Conservation (phyloP, 2,113 vertebrate species). For the Tragelaphus imberbis region DNA sequence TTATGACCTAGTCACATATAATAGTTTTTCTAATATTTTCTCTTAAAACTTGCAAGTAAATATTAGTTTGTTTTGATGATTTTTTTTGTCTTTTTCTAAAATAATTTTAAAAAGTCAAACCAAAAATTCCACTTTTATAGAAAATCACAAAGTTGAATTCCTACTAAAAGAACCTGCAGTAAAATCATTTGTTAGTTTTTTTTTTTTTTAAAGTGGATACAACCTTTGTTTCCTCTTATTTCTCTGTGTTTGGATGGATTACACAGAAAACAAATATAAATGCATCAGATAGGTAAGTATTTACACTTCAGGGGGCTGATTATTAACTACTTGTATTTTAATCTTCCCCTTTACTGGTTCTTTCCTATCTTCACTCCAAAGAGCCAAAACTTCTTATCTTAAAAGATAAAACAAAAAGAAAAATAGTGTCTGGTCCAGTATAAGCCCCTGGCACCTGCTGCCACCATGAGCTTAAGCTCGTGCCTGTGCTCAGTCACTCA, state of each 20-base stretch:
- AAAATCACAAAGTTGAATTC: not conserved
- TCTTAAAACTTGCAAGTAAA: not conserved
- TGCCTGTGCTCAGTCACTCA: not conserved
- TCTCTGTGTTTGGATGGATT: not conserved
- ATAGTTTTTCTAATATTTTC: not conserved
- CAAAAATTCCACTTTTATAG: not conserved
- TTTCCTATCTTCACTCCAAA: not conserved
- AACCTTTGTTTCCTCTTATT: not conserved
- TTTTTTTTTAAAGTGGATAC: not conserved
- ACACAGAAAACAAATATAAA: not conserved
- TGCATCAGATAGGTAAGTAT: not conserved
- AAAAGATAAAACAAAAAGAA: not conserved
- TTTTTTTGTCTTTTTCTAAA: not conserved
- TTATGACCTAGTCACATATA: not conserved
- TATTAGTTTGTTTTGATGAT: not conserved
- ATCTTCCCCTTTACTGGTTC: not conserved
- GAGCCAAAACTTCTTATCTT: not conserved
- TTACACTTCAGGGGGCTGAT: not conserved
- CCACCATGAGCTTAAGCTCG: not conserved
- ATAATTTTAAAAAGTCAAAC: not conserved
- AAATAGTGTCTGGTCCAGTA: not conserved
- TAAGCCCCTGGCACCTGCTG: not conserved
- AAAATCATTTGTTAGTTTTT: not conserved
- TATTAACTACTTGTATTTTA: not conserved
- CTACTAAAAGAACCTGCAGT: not conserved